Evolutionary conservation across 2,888 invertebrate species (phyloP).

Genomic region (Diogma glabrata): DNA sequence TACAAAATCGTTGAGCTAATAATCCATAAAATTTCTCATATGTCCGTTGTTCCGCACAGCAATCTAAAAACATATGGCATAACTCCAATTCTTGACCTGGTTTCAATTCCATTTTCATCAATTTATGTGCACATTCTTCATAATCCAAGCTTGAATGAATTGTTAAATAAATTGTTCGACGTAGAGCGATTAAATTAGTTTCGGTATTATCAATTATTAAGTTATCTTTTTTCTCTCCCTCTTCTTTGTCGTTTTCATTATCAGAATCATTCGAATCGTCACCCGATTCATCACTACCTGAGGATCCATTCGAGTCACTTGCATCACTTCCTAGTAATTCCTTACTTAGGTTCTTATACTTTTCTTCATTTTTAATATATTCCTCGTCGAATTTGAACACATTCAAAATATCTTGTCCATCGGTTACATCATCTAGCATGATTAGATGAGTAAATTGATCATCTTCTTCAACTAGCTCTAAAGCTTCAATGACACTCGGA

Average conservation of each 20-base stretch:
- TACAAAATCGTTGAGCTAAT: slow-evolving; percentile 86
- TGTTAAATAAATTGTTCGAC: slow-evolving; percentile 92
- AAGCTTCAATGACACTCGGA: slow-evolving; percentile 70
- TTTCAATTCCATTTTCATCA: slow-evolving; percentile 93
- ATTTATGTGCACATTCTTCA: slow-evolving; percentile 97
- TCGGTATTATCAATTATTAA: slow-evolving; percentile 91
- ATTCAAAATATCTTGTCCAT: slow-evolving; percentile 84
- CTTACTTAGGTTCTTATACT: slow-evolving; percentile 80
- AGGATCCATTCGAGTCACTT: slow-evolving; percentile 46
- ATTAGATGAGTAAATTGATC: slow-evolving; percentile 94
- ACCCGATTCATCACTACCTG: slow-evolving; percentile 39
- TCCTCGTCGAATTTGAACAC: slow-evolving; percentile 93
- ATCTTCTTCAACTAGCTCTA: slow-evolving; percentile 93
- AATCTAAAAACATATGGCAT: slow-evolving; percentile 98
- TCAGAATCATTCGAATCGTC: slow-evolving; percentile 45
- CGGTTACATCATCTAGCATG: slow-evolving; percentile 80
- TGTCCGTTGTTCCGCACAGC: slow-evolving; percentile 96
- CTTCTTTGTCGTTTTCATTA: slow-evolving; percentile 42
- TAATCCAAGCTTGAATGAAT: slow-evolving; percentile 97
- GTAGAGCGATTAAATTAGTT: slow-evolving; percentile 84
- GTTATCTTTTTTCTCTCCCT: slow-evolving; percentile 41
- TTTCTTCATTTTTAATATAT: slow-evolving; percentile 85
- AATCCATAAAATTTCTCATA: slow-evolving; percentile 98
- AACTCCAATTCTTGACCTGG: slow-evolving; percentile 95
- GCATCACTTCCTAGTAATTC: slow-evolving; percentile 73